Evolutionary conservation across 1,140 invertebrate genomes (phyloP).

Genomic region (Diuraphis noxia): DNA sequence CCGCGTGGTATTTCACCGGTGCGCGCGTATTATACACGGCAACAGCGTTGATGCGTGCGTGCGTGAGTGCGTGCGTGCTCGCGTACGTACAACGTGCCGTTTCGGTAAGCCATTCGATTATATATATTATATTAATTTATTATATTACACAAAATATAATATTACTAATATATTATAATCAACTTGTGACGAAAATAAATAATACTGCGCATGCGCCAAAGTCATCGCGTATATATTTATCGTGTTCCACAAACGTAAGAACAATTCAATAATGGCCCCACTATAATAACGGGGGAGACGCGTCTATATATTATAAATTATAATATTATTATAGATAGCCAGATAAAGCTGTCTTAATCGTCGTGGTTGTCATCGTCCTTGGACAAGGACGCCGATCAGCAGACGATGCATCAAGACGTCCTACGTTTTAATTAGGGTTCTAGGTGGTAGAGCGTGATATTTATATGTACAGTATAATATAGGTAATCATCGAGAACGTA

Average conservation of each 20-base stretch:
- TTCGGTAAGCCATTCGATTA: conserved; percentile 44
- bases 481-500: not conserved
- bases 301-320: not conserved
- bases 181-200: not conserved
- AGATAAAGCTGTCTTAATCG: not conserved
- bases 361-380: not conserved
- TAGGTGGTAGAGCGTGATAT: not conserved
- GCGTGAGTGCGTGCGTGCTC: not conserved
- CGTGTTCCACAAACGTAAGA: not conserved
- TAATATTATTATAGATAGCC: not conserved
- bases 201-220: not conserved
- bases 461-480: not conserved
- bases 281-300: not conserved
- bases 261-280: not conserved
- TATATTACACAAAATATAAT: not conserved
- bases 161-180: no score
- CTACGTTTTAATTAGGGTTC: conserved; percentile 12
- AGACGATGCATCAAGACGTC: not conserved
- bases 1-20: conserved; percentile 38
- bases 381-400: conserved; percentile 1
- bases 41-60: not conserved
- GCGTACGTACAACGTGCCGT: conserved; percentile 28
- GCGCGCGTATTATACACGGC: not conserved
- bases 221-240: not conserved
- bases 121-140: not conserved